Conservation (phyloP, 2,888 invertebrate species). For the Sphaerophoria rueppellii region DNA sequence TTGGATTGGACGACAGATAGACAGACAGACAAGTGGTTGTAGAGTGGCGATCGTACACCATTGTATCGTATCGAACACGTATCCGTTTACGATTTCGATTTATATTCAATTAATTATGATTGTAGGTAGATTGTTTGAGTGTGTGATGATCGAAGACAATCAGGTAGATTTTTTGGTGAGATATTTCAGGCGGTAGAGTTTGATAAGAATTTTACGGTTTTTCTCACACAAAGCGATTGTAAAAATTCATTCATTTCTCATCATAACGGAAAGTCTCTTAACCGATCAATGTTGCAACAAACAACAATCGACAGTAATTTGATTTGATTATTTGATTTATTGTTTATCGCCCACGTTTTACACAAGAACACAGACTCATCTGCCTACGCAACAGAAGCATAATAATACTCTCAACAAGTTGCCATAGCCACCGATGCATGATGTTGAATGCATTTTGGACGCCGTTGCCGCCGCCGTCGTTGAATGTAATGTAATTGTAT, state of each 20-base stretch:
- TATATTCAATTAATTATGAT: constrained; percentile 59
- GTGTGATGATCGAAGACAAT: no score
- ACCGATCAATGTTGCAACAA: constrained; percentile 45
- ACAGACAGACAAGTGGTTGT: constrained; percentile 59
- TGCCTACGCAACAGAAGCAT: constrained; percentile 63
- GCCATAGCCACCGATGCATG: constrained; percentile 46
- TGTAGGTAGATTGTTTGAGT: not conserved
- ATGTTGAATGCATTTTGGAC: no score
- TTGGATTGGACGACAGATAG: constrained; percentile 60
- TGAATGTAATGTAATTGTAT: not conserved
- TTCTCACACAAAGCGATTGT: constrained; percentile 6
- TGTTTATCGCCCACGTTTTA: constrained; percentile 57
- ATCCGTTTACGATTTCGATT: constrained; percentile 41
- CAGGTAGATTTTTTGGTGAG: no score
- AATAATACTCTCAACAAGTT: constrained; percentile 55
- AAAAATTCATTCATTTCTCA: constrained; percentile 31
- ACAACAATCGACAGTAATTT: constrained; percentile 56
- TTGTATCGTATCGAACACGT: constrained; percentile 40
- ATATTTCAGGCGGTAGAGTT: no score
- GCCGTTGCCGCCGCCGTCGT: not conserved
- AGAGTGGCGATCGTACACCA: not conserved
- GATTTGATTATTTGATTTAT: constrained; percentile 42
- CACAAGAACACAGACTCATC: constrained; percentile 32
- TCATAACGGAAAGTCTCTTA: constrained; percentile 10
- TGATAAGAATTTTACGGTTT: no score